phyloP scores from a whole-genome alignment of 2,797 vertebrate genomes.

The Lithobates pipiens region DNA sequence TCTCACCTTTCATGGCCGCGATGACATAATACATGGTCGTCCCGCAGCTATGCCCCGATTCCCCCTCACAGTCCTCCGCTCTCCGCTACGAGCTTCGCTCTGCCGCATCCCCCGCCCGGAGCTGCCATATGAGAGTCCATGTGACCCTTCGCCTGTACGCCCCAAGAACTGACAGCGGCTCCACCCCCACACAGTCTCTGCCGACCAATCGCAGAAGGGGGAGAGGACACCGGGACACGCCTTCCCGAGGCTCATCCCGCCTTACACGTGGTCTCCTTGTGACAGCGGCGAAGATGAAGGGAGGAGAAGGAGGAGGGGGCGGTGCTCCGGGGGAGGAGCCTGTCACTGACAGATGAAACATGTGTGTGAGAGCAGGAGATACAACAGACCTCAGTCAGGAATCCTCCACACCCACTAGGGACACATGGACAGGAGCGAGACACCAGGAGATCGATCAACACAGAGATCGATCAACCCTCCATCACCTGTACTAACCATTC shows the following conservation, averaged over 20 bases:
- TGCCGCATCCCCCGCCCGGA: slow-evolving; percentile 53
- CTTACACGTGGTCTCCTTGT: slow-evolving; percentile 56
- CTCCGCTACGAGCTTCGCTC: slow-evolving; percentile 48
- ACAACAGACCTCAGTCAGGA: neutral
- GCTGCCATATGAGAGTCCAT: slow-evolving; percentile 62
- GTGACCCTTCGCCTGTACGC: slow-evolving; percentile 48
- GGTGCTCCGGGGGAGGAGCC: neutral
- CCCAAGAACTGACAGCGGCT: slow-evolving; percentile 45
- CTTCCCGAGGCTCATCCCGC: neutral
- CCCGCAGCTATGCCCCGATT: slow-evolving; percentile 37
- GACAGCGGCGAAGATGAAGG: slow-evolving; percentile 34
- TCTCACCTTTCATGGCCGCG: slow-evolving; percentile 62
- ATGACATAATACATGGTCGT: slow-evolving; percentile 62
- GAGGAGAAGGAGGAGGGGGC: neutral
- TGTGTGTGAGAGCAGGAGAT: neutral
- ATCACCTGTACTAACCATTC: too few relatives aligned
- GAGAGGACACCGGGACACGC: neutral
- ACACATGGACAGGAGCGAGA: too few relatives aligned
- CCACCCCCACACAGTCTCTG: neutral
- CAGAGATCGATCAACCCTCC: too few relatives aligned
- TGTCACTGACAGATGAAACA: neutral
- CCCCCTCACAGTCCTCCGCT: slow-evolving; percentile 26
- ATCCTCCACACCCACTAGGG: neutral
- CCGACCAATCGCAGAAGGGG: neutral
- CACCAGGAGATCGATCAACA: too few relatives aligned